Evolutionary conservation across 2,113 vertebrate genomes (phyloP), one percentile per base, ranked within the genome.

Genomic region (Dasyornis broadbenti): DNA sequence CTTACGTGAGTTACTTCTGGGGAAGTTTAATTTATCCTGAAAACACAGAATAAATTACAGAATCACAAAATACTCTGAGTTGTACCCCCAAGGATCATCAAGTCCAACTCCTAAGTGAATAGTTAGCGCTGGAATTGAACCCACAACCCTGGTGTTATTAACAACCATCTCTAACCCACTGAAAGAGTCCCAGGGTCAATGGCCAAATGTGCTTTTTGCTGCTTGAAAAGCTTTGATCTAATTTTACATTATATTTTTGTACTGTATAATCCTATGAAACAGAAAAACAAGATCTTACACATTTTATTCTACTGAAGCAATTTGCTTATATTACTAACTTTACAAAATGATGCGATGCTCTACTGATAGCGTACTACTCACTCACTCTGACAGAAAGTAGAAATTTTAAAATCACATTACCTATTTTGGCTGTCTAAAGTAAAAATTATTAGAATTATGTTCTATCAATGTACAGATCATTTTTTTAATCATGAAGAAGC

Each of bases 401-500:
- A 90, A 56, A 85, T 66, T 92, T 85, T 86, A 14, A 80, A 89
- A 94, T 87, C 54, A 3, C 73, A 50, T 77, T 94, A 54, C 65
- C 54, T 96, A 65, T 53, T 96, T 90, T 60, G 71, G 44, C 23
- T 65, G 31, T 35, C 86, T 21, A 71, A 75, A 85, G 68, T 60
- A 44, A 85, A 96, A 90, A 82, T 44, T 17, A 42, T 73, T 66
- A 82, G 39, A 92, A 64, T 84, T 89, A 64, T 72, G 3, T 87
- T 95, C 69, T 91, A 37, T 89, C 72, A 90, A 93, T 92, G 61
- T 30, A 59, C 26, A 94, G 69, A 87, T 95, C 6, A 91, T 81
- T 85, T 89, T 82, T 95, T 96, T 95, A 92, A 84, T 92, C 81
- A 49, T 27, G 76, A 78, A 82, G 65, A 94, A 95, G 24, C 28